These are phyloP conservation scores for Habropoda laboriosa DNA, from an alignment of 1,140 invertebrate species.

Conservation along the genomic window DNA sequence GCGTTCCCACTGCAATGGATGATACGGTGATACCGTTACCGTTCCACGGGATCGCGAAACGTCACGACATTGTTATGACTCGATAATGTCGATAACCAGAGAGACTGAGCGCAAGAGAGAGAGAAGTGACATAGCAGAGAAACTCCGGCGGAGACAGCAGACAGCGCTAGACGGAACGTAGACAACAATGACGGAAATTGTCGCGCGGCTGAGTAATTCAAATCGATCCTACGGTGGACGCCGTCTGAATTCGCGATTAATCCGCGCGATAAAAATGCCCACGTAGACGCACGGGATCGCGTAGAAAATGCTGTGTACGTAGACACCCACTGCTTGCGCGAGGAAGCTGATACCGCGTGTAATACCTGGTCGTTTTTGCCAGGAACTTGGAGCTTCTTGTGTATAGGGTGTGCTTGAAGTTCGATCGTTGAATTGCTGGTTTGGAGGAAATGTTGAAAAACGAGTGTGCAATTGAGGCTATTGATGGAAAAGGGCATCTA, in stretches of 20 bases:
- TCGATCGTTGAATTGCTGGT: no score
- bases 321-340: background rate
- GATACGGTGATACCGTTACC: conserved; percentile 24
- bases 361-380: background rate
- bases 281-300: background rate
- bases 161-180: background rate
- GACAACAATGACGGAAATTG: conserved; percentile 26
- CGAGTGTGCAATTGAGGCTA: no score
- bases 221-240: conserved; percentile 11
- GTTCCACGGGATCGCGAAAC: background rate
- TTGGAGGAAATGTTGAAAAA: no score
- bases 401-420: no score
- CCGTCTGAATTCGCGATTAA: conserved; percentile 17
- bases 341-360: conserved; percentile 4
- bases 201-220: background rate
- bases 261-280: background rate
- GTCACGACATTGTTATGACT: conserved; percentile 6
- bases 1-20: background rate
- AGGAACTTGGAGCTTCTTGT: background rate
- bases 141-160: background rate
- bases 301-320: background rate
- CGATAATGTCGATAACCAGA: conserved; percentile 8
- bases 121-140: background rate
- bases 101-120: background rate
- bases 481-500: no score